Evolutionary conservation across 2,113 vertebrate species (phyloP).

Genomic region (Perca flavescens): DNA sequence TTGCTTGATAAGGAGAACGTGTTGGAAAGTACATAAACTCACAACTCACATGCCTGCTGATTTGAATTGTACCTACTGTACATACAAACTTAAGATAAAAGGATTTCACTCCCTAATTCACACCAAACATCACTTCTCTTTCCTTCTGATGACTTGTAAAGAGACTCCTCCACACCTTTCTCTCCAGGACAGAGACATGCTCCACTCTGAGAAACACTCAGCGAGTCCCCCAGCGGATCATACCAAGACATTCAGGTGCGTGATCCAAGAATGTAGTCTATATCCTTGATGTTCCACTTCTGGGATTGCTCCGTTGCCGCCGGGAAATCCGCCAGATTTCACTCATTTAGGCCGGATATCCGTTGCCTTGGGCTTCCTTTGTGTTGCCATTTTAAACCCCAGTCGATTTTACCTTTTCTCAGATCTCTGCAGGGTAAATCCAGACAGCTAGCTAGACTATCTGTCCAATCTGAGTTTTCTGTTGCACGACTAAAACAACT

Average conservation of each 20-base stretch:
- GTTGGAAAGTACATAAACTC: neutral
- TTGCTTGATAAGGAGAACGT: neutral
- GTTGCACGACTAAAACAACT: too few relatives aligned
- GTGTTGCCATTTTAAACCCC: too few relatives aligned
- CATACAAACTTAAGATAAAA: neutral
- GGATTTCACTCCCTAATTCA: slow-evolving; percentile 16
- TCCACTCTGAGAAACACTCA: slow-evolving; percentile 40
- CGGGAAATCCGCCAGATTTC: too few relatives aligned
- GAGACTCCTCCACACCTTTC: slow-evolving; percentile 25
- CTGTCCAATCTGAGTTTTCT: too few relatives aligned
- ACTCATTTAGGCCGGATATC: too few relatives aligned
- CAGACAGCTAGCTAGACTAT: too few relatives aligned
- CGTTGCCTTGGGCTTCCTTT: too few relatives aligned
- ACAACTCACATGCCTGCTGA: neutral
- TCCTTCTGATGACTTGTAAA: slow-evolving; percentile 31
- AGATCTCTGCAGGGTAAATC: too few relatives aligned
- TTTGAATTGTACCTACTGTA: neutral
- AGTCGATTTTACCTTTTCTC: too few relatives aligned
- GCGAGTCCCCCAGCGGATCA: slow-evolving; percentile 45
- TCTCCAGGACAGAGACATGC: slow-evolving; percentile 40
- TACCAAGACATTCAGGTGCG: slow-evolving; percentile 9
- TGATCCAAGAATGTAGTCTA: slow-evolving; percentile 22
- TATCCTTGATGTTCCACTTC: too few relatives aligned
- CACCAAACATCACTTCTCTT: slow-evolving; percentile 1
- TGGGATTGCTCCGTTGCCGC: too few relatives aligned